Conservation (phyloP, 92 coral and sea anemone species). For the Montipora capitata region DNA sequence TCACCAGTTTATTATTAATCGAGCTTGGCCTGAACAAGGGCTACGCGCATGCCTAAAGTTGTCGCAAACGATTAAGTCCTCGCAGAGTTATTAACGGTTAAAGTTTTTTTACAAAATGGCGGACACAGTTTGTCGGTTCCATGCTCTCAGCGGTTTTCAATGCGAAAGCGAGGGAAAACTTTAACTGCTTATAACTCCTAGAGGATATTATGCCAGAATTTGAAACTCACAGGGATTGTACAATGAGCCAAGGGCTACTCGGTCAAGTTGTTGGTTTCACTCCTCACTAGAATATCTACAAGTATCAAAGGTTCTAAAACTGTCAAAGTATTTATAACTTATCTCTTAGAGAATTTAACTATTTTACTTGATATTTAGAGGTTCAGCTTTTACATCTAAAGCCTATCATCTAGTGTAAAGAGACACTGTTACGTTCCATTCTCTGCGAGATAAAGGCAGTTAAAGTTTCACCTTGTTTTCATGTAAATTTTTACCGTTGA, state of each 20-base stretch:
- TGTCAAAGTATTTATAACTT: too few species aligned
- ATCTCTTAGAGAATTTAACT: background rate
- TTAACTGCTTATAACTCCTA: background rate
- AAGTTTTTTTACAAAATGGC: background rate
- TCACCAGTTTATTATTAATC: background rate
- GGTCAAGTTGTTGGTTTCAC: too few species aligned
- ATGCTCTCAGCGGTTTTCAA: background rate
- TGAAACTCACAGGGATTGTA: too few species aligned
- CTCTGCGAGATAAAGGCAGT: slow-evolving; percentile 23
- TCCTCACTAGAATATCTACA: too few species aligned
- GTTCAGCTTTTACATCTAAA: background rate
- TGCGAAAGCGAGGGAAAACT: background rate
- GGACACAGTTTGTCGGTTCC: background rate
- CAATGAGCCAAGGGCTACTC: too few species aligned
- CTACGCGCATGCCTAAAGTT: background rate
- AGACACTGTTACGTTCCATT: slow-evolving; percentile 1
- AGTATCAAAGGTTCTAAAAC: too few species aligned
- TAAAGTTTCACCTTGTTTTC: slow-evolving; percentile 11
- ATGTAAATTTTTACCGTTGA: slow-evolving; percentile 17
- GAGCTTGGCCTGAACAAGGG: background rate
- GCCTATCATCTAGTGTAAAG: slow-evolving; percentile 2
- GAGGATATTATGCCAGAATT: background rate
- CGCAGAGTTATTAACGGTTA: slow-evolving; percentile 3
- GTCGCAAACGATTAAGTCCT: background rate
- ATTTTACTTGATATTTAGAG: background rate